Evolutionary conservation across 2,113 vertebrate species (phyloP), one percentile per base, ranked within the genome.

Genomic region (Myocastor coypus): DNA sequence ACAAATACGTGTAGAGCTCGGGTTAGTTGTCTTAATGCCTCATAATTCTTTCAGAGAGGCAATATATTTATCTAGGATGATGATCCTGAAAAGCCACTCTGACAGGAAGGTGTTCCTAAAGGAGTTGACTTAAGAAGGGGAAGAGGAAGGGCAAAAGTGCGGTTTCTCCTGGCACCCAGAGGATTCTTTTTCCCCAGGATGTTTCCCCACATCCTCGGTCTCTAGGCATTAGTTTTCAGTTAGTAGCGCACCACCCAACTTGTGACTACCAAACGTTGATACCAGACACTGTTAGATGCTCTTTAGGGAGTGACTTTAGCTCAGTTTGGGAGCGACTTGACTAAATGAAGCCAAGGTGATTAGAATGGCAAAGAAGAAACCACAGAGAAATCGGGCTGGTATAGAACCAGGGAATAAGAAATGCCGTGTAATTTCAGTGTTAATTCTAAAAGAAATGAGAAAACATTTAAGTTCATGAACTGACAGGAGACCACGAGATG

Each of bases 381-480:
- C 26, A 2, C 37, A 7, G 20, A 66, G 42, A 40, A 63, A 3
- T 10, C 83, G 52, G 87, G 69, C 24, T 17, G 16, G 52, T 32
- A 66, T 14, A 87, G 69, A 20, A 52, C 57, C 30, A 71, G 75
- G n/a, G 69, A 40, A 75, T 22, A 28, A 24, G 11, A 26, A 61
- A 46, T 24, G 42, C 85, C 28, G 32, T 84, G 66, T 7, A 28
- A 88, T 80, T 73, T 50, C 22, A 2, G n/a, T 75, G 71, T 88
- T 93, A 26, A 17, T 73, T 91, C 46, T 78, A 61, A 94, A 81
- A 55, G 71, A 91, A 94, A 22, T 81, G 52, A 19, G 59, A 82
- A 92, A 69, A 17, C 13, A 37, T 11, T 69, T 63, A 84, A 59
- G 12, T 12, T 91, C 81, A 37, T 80, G 14, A 94, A 50, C 50